These are phyloP conservation scores for Drosophila tanythrix DNA, from an alignment of 2,888 invertebrate genomes.

Conservation along the genomic window DNA sequence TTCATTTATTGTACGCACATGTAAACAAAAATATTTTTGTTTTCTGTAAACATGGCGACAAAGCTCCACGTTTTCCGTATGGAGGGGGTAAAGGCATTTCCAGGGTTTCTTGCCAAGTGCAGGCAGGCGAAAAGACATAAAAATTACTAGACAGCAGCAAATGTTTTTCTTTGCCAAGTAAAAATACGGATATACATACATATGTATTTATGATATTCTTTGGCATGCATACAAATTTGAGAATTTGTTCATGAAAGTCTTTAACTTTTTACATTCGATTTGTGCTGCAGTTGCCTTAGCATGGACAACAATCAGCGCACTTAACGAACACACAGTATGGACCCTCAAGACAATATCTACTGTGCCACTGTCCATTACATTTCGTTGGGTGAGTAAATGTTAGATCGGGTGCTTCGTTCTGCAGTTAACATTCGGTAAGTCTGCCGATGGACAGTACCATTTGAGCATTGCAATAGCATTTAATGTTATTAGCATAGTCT, in stretches of 20 bases:
- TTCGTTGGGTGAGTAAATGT: conserved; percentile 42
- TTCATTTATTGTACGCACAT: conserved; percentile 28
- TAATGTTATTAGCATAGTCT: conserved; percentile 24
- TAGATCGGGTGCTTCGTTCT: background rate
- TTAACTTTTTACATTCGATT: conserved; percentile 1
- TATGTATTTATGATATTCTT: conserved; percentile 4
- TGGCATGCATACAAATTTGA: background rate
- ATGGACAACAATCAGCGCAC: conserved; percentile 18
- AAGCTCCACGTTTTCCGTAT: conserved; percentile 40
- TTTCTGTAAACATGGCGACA: conserved; percentile 25
- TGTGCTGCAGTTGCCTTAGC: conserved; percentile 23
- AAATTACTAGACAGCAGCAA: conserved; percentile 29
- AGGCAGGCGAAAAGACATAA: conserved; percentile 36
- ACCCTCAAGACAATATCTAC: background rate
- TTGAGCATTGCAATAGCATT: conserved; percentile 25
- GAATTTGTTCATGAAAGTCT: background rate
- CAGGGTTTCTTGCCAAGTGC: conserved; percentile 51
- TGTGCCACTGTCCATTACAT: background rate
- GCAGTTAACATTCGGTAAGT: conserved; percentile 20
- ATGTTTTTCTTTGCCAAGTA: conserved; percentile 16
- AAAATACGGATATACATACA: conserved; percentile 1
- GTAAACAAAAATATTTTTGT: conserved; percentile 76
- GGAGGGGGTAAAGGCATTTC: conserved; percentile 1
- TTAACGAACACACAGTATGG: background rate
- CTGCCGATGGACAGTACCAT: conserved; percentile 2